Evolutionary conservation across 2,888 invertebrate genomes (phyloP).

Genomic region (Leptura quadrifasciata): DNA sequence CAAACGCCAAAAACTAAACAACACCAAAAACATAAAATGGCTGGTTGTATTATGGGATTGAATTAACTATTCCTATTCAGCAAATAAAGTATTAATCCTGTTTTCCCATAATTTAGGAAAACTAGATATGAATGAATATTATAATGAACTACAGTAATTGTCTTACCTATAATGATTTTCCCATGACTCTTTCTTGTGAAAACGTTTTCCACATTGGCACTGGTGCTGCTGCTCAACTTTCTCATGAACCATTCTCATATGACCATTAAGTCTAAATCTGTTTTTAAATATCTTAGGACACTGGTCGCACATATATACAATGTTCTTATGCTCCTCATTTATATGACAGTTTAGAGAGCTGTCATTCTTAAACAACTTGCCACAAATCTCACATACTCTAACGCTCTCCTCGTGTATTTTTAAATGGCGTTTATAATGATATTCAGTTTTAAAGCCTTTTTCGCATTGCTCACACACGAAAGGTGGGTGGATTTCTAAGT

Average conservation of each 20-base stretch:
- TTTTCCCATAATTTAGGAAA: too few relatives aligned
- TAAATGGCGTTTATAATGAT: neutral
- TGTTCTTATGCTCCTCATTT: neutral
- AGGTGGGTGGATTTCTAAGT: slow-evolving; percentile 4
- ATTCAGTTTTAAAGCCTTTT: neutral
- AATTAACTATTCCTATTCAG: too few relatives aligned
- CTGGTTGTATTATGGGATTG: too few relatives aligned
- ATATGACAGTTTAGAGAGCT: slow-evolving; percentile 16
- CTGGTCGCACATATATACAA: neutral
- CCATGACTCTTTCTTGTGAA: slow-evolving; percentile 10
- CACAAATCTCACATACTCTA: slow-evolving; percentile 16
- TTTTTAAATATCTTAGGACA: slow-evolving; percentile 21
- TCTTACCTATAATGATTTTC: slow-evolving; percentile 26
- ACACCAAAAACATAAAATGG: too few relatives aligned
- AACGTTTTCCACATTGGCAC: slow-evolving; percentile 17
- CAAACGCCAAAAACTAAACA: too few relatives aligned
- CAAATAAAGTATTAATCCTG: too few relatives aligned
- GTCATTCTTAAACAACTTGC: neutral
- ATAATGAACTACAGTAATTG: too few relatives aligned
- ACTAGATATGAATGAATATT: too few relatives aligned
- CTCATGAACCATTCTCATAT: slow-evolving; percentile 21
- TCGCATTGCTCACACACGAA: slow-evolving; percentile 5
- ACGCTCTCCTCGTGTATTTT: neutral
- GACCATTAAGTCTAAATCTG: slow-evolving; percentile 5
- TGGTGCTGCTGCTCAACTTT: neutral